These are phyloP conservation scores for Drosophila eugracilis DNA, from an alignment of 1,140 invertebrate species.

Conservation along the genomic window DNA sequence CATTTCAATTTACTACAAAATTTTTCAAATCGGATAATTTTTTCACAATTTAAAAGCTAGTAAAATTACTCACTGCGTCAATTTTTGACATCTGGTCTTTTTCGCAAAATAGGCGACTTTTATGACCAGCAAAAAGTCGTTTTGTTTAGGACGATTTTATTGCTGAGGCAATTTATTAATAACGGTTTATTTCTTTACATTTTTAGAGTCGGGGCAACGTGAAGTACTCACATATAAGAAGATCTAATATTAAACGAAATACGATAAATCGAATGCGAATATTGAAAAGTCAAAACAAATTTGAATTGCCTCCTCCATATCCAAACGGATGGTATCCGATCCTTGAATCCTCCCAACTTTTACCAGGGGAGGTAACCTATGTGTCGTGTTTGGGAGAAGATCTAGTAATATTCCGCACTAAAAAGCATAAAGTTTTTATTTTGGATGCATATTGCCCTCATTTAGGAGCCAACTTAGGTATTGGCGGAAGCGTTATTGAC, in stretches of 20 bases:
- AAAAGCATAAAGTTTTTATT: slow-evolving; percentile 88
- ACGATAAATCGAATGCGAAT: slow-evolving; percentile 64
- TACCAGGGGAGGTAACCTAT: slow-evolving; percentile 87
- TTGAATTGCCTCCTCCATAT: slow-evolving; percentile 91
- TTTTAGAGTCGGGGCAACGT: neutral
- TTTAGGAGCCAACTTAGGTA: slow-evolving; percentile 93
- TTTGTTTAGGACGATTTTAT: too few relatives aligned
- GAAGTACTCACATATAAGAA: neutral
- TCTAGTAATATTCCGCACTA: slow-evolving; percentile 90
- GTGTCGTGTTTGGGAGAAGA: slow-evolving; percentile 91
- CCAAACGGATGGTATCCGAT: slow-evolving; percentile 96
- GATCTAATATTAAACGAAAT: slow-evolving; percentile 26
- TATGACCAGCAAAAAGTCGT: too few relatives aligned
- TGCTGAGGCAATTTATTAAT: too few relatives aligned
- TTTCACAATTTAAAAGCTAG: too few relatives aligned
- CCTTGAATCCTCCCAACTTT: slow-evolving; percentile 89
- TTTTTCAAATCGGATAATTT: too few relatives aligned
- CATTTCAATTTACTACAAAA: too few relatives aligned
- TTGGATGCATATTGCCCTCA: slow-evolving; percentile 96
- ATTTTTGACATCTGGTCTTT: too few relatives aligned
- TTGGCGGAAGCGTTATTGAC: slow-evolving; percentile 90
- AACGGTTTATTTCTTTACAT: too few relatives aligned
- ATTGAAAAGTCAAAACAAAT: slow-evolving; percentile 82
- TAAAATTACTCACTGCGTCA: too few relatives aligned
- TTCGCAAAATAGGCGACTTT: too few relatives aligned